phyloP scores from a whole-genome alignment of 2,888 invertebrate genomes.

The Zaprionus lineosus region DNA sequence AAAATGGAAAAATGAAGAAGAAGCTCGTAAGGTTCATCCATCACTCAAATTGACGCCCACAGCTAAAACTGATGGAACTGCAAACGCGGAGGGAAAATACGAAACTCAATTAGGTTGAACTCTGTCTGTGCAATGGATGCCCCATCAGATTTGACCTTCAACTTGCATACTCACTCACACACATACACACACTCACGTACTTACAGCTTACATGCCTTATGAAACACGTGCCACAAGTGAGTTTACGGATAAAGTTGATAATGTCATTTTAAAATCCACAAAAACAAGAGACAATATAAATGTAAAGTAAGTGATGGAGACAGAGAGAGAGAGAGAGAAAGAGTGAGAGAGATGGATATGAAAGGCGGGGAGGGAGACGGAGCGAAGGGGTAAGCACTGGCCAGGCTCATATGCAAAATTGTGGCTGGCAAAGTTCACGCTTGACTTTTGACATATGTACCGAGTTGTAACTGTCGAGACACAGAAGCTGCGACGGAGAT shows the following conservation, averaged over 20 bases:
- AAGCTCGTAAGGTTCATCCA: conserved; percentile 10
- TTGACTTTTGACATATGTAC: conserved; percentile 61
- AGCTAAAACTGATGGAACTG: conserved; percentile 38
- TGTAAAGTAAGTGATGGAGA: too few species aligned
- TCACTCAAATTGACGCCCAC: conserved; percentile 55
- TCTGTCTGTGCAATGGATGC: conserved; percentile 8
- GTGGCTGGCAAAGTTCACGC: conserved; percentile 33
- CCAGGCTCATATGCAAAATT: conserved; percentile 1
- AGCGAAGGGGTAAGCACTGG: neutral
- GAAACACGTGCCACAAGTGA: conserved; percentile 17
- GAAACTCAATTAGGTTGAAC: conserved; percentile 52
- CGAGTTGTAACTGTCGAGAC: conserved; percentile 8
- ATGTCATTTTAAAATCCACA: conserved; percentile 36
- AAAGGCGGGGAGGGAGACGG: too few species aligned
- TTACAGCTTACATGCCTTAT: conserved; percentile 6
- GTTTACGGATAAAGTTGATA: conserved; percentile 44
- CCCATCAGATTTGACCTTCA: conserved; percentile 11
- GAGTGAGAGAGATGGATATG: too few species aligned
- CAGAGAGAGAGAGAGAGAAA: too few species aligned
- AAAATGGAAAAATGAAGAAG: conserved; percentile 19
- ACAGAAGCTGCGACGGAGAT: neutral
- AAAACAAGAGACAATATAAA: too few species aligned
- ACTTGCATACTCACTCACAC: neutral
- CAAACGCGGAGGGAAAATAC: conserved; percentile 16
- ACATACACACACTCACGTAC: neutral